A percentile compares a stretch with the other conserved stretches of the same genome.
phyloP scores from a whole-genome alignment of 2,797 vertebrate species.

The Acipenser oxyrinchus region DNA sequence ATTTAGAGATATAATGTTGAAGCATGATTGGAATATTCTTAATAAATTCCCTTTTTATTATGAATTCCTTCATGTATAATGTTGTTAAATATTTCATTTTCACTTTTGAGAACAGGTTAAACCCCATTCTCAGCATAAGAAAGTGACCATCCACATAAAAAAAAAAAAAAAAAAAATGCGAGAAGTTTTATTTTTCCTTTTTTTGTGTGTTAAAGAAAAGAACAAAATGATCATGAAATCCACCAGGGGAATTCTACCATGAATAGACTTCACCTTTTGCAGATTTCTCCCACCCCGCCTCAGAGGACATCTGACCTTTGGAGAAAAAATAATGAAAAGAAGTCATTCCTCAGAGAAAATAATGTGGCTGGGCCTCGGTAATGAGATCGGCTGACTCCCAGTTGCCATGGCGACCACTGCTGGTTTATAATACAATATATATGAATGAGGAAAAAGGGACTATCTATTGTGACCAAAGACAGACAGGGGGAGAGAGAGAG shows the following conservation, averaged over 20 bases:
- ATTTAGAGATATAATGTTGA: too few relatives aligned
- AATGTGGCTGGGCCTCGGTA: constrained; percentile 84
- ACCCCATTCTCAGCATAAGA: too few relatives aligned
- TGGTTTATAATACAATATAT: constrained; percentile 87
- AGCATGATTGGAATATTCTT: too few relatives aligned
- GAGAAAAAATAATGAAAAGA: constrained; percentile 79
- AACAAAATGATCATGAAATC: constrained; percentile 84
- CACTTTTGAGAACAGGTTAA: too few relatives aligned
- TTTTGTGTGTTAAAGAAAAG: constrained; percentile 60
- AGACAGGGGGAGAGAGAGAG: constrained; percentile 33
- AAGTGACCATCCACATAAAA: too few relatives aligned
- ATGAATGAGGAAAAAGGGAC: constrained; percentile 72
- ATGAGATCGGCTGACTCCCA: constrained; percentile 92
- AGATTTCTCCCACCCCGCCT: constrained; percentile 79
- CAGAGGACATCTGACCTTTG: constrained; percentile 96
- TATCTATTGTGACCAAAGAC: constrained; percentile 51
- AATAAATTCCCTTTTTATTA: too few relatives aligned
- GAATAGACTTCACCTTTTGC: constrained; percentile 85
- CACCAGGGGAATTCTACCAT: constrained; percentile 68
- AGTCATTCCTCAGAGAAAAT: constrained; percentile 89
- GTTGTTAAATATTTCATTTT: too few relatives aligned
- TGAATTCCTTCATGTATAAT: too few relatives aligned
- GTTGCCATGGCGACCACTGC: constrained; percentile 80
- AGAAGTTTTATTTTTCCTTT: constrained; percentile 33
- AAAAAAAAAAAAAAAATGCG: too few relatives aligned